Conservation (phyloP, 2,113 vertebrate species). For the Oryzias melastigma region DNA sequence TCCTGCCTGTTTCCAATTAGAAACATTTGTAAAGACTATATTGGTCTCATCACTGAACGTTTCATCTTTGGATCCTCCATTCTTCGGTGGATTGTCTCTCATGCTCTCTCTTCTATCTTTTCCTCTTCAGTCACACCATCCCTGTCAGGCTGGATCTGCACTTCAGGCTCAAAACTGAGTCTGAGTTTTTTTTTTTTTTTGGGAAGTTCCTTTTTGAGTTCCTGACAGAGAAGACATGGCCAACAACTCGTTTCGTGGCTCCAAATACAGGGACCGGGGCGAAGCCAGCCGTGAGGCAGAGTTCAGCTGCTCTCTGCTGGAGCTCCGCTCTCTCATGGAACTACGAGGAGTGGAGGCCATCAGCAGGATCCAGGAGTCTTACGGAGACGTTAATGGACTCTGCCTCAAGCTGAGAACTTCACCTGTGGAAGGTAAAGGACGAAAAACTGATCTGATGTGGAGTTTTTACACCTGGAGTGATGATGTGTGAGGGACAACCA, state of each 20-base stretch:
- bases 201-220: constrained; percentile 74
- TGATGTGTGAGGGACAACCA: too few relatives aligned
- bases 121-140: constrained; percentile 40
- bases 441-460: not conserved
- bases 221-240: constrained; percentile 81
- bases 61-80: too few relatives aligned
- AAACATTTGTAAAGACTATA: too few relatives aligned
- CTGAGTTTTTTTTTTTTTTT: constrained; percentile 12
- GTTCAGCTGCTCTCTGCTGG: constrained; percentile 86
- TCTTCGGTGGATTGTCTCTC: not conserved
- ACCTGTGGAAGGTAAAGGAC: constrained; percentile 86
- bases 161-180: constrained; percentile 49
- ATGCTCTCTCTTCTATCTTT: not conserved
- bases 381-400: constrained; percentile 88
- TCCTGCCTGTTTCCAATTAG: too few relatives aligned
- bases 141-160: constrained; percentile 31
- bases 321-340: constrained; percentile 93
- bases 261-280: constrained; percentile 83
- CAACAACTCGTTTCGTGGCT: constrained; percentile 87
- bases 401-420: constrained; percentile 92
- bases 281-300: constrained; percentile 86
- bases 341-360: constrained; percentile 86
- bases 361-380: constrained; percentile 86
- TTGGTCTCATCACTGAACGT: too few relatives aligned
- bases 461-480: too few relatives aligned